Conservation (phyloP, 2,113 vertebrate species). For the Chelonoidis abingdonii region DNA sequence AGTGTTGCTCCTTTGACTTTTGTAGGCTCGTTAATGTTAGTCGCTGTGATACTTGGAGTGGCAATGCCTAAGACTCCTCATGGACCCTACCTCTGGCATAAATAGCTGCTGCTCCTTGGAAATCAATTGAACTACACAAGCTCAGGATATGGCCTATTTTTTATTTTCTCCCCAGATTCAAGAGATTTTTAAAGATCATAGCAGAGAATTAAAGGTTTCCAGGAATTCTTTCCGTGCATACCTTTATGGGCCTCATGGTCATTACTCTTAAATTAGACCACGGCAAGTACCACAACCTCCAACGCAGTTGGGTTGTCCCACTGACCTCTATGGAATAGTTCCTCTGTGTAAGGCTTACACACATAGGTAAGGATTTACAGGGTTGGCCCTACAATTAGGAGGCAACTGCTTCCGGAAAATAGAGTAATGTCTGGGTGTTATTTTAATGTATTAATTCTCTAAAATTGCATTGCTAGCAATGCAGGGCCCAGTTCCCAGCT, state of each 20-base stretch:
- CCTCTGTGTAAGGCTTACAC: neutral
- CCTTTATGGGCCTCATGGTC: conserved; percentile 31
- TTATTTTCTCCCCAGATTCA: neutral
- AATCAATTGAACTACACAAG: rapidly evolving
- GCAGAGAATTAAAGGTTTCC: conserved; percentile 21
- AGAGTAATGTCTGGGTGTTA: neutral
- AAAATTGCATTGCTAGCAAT: conserved; percentile 56
- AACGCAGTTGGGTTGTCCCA: neutral
- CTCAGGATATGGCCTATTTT: neutral
- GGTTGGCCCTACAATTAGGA: neutral
- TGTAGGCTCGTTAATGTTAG: neutral
- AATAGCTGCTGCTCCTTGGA: neutral
- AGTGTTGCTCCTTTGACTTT: neutral
- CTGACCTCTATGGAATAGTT: neutral
- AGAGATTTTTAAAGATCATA: conserved; percentile 27
- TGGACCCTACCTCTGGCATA: neutral
- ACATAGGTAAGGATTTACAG: conserved; percentile 7
- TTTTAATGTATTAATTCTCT: conserved; percentile 70
- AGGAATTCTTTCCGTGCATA: conserved; percentile 2
- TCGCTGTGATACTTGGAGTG: neutral
- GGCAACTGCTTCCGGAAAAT: conserved; percentile 28
- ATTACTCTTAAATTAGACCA: conserved; percentile 17
- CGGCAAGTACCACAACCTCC: neutral
- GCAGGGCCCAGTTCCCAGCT: neutral
- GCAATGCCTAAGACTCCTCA: neutral